Conservation (phyloP, 1,140 invertebrate species). For the Capitella teleta region DNA sequence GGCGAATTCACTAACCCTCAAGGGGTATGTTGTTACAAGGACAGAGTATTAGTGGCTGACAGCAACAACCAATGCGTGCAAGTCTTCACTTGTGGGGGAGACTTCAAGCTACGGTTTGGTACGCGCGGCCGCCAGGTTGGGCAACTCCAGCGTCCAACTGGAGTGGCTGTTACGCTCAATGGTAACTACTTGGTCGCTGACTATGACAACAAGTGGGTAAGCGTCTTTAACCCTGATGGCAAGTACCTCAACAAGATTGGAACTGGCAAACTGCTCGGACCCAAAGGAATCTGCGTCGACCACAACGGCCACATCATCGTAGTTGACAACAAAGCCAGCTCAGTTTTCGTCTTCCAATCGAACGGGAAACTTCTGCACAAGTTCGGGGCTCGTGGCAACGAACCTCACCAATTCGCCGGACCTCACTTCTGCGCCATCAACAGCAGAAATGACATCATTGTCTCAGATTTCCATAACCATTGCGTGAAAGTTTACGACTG, state of each 20-base stretch:
- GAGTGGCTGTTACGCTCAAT: constrained; percentile 44
- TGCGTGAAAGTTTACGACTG: constrained; percentile 44
- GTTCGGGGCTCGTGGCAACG: constrained; percentile 39
- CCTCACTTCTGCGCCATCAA: constrained; percentile 51
- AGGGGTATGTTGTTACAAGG: constrained; percentile 37
- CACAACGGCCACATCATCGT: constrained; percentile 48
- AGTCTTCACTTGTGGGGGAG: constrained; percentile 32
- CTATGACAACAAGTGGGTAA: constrained; percentile 52
- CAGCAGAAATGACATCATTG: constrained; percentile 44
- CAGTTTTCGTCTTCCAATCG: constrained; percentile 47
- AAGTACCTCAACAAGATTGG: constrained; percentile 49
- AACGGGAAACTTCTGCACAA: constrained; percentile 43
- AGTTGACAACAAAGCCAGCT: constrained; percentile 52
- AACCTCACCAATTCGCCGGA: constrained; percentile 48
- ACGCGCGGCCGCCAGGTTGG: constrained; percentile 44
- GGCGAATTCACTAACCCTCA: constrained; percentile 53
- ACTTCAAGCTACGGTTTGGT: constrained; percentile 42
- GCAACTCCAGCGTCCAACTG: constrained; percentile 49
- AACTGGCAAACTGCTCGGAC: constrained; percentile 47
- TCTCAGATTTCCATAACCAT: constrained; percentile 53
- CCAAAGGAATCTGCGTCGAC: constrained; percentile 48
- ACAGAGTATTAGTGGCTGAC: constrained; percentile 47
- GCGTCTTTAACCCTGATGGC: constrained; percentile 47
- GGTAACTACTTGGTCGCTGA: constrained; percentile 51
- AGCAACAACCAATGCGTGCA: constrained; percentile 52